These are phyloP conservation scores for Platichthys flesus DNA, from an alignment of 2,113 vertebrate genomes.

Conservation along the genomic window DNA sequence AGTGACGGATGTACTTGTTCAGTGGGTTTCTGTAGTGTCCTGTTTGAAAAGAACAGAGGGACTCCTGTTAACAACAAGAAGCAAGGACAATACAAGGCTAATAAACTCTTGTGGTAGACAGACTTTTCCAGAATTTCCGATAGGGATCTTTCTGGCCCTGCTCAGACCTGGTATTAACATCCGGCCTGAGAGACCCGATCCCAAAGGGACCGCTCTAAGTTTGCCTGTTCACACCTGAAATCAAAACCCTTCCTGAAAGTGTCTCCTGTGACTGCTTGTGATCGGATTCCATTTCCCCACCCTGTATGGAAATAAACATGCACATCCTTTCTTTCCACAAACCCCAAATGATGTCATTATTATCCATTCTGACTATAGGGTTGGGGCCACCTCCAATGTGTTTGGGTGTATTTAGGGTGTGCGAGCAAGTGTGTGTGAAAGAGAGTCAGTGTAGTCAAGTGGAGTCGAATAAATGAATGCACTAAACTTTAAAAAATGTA, in stretches of 20 bases:
- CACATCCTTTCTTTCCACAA: neutral
- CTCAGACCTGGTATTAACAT: neutral
- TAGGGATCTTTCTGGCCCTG: neutral
- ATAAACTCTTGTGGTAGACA: neutral
- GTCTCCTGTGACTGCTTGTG: neutral
- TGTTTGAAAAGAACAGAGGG: slow-evolving; percentile 65
- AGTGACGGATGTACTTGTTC: slow-evolving; percentile 95
- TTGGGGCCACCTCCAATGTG: too few species aligned
- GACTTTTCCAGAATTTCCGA: neutral
- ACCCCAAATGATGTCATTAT: neutral
- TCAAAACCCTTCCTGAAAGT: neutral
- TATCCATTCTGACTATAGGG: neutral
- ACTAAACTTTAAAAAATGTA: neutral
- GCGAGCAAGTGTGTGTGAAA: neutral
- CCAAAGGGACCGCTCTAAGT: neutral
- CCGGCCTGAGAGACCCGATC: neutral
- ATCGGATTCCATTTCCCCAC: neutral
- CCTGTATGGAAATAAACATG: neutral
- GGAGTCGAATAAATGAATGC: neutral
- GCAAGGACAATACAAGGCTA: neutral
- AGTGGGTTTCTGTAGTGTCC: slow-evolving; percentile 96
- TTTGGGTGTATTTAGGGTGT: neutral
- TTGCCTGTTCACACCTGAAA: neutral
- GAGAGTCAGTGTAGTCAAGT: too few species aligned
- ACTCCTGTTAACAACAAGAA: neutral